Base-by-base conservation (phyloP, 2,797 vertebrate genomes). In the Halcyon chelicuti region DNA sequence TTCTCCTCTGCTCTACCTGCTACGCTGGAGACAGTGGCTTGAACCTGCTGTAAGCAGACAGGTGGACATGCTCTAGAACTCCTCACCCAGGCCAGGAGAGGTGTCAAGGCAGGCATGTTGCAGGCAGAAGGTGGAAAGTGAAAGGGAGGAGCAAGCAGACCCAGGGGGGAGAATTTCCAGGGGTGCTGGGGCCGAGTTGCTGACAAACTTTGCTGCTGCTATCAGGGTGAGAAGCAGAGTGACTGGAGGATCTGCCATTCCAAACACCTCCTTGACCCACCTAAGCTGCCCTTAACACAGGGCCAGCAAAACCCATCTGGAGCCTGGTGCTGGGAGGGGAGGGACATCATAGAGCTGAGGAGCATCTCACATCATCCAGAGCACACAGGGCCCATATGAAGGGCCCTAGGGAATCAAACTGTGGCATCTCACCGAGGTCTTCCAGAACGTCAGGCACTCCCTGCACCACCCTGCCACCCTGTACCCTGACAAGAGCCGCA, bases 221-320 rank as follows among this genome's bases (percentile, higher is more conserved):
- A 22, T 18, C 37, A 31, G 29, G 28, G 7, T 8, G 18, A 77
- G 39, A 62, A 90, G 67, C 55, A 58, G 52, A 18, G 49, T 20
- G 47, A 31, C 31, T 0, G 0, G 5, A 10, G 21, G 2, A 42
- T 42, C 44, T 47, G 33, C 46, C 23, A 35, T 81, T 33, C 37
- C 61, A n/a, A 62, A 49, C 62, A 60, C 19, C 35, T 79, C 40
- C 51, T 37, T 33, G 40, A 51, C 25, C n/a, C 42, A 76, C 21
- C 63, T 23, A n/a, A 55, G 21, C 31, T 15, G 16, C 46, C 46
- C 33, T 78, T 60, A 44, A 39, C n/a, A 20, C 28, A 61, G 31
- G 29, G 33, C 31, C 29, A 31, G 51, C 1, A 0, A 70, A 47
- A 73, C 0, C 0, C 28, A 11, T 8, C 49, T 44, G 54, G 49